Conservation (phyloP, 1,140 invertebrate species). For the Megalonaias nervosa region DNA sequence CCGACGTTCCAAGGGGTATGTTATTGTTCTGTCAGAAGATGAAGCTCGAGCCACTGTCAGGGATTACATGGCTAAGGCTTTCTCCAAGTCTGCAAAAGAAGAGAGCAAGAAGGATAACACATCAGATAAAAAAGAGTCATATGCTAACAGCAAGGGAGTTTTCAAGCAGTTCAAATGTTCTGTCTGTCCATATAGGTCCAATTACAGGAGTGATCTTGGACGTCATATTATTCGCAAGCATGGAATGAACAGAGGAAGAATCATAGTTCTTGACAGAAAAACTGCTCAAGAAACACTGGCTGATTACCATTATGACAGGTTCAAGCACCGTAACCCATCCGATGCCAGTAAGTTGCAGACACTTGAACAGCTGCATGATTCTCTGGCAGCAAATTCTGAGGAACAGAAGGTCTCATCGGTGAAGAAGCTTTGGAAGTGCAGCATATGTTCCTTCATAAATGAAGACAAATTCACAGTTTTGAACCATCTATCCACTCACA, state of each 20-base stretch:
- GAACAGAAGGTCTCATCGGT: constrained; percentile 2
- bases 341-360: no score
- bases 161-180: constrained; percentile 65
- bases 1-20: constrained; percentile 64
- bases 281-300: constrained; percentile 48
- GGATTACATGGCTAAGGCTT: constrained; percentile 32
- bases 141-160: constrained; percentile 17
- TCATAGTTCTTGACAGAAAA: constrained; percentile 49
- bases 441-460: constrained; percentile 57
- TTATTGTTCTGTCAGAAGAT: constrained; percentile 90
- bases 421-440: constrained; percentile 62
- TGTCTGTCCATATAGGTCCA: constrained; percentile 65
- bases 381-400: background rate
- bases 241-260: constrained; percentile 37
- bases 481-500: constrained; percentile 57
- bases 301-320: constrained; percentile 49
- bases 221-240: constrained; percentile 66
- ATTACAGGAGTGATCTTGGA: constrained; percentile 65
- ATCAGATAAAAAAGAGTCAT: background rate
- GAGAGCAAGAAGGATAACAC: background rate
- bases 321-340: background rate
- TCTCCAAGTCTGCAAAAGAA: constrained; percentile 18
- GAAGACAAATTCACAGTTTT: constrained; percentile 53
- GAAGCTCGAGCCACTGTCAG: constrained; percentile 86
- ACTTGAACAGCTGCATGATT: no score